Conservation (phyloP, 2,797 vertebrate genomes). For the Micrastur ruficollis region DNA sequence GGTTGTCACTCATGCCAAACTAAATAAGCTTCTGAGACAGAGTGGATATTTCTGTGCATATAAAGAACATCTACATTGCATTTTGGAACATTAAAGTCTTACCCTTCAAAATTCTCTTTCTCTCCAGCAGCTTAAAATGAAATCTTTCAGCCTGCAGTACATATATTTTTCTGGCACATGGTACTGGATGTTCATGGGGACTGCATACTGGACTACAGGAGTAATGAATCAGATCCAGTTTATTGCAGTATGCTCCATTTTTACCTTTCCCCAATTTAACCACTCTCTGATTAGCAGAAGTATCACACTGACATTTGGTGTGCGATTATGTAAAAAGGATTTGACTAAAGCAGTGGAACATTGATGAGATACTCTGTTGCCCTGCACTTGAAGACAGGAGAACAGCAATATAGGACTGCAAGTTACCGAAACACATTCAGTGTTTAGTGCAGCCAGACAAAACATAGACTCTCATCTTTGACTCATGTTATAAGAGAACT, state of each 20-base stretch:
- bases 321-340: neutral
- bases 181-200: neutral
- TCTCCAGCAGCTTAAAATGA: neutral
- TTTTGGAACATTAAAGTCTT: neutral
- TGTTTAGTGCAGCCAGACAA: neutral
- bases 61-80: neutral
- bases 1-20: neutral
- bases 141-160: neutral
- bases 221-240: neutral
- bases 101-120: neutral
- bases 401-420: neutral
- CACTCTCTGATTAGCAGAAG: neutral
- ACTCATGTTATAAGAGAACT: conserved; percentile 48
- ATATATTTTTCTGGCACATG: neutral
- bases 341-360: neutral
- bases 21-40: neutral
- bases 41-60: neutral
- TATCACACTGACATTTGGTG: neutral
- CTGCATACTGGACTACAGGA: neutral
- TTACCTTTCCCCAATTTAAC: neutral
- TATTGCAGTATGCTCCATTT: neutral
- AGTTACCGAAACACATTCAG: neutral
- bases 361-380: neutral
- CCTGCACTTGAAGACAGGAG: neutral
- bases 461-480: conserved; percentile 31